These are phyloP conservation scores for Tricholauxania praeusta DNA, from an alignment of 2,888 invertebrate species.

Conservation along the genomic window DNA sequence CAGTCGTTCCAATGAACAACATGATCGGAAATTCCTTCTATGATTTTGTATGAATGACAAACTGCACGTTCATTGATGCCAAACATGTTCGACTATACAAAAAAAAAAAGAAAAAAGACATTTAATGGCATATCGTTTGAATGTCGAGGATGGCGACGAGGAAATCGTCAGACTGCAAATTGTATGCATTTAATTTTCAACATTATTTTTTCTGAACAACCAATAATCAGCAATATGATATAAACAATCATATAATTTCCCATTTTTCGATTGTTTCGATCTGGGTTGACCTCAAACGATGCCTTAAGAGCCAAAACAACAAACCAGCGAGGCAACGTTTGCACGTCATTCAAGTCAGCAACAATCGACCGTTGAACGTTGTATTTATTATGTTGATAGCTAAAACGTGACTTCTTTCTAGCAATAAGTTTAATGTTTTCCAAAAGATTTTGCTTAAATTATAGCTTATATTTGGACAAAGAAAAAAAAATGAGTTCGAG, in stretches of 20 bases:
- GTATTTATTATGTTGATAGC: constrained; percentile 60
- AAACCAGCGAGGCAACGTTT: not conserved
- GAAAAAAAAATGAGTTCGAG: not conserved
- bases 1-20: no score
- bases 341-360: no score
- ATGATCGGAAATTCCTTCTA: no score
- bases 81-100: no score
- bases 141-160: constrained; percentile 7
- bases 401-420: constrained; percentile 59
- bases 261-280: constrained; percentile 20
- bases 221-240: constrained; percentile 62
- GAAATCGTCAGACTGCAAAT: constrained; percentile 29
- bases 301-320: constrained; percentile 59
- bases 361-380: constrained; percentile 34
- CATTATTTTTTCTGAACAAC: constrained; percentile 56
- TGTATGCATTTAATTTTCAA: constrained; percentile 63
- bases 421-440: no score
- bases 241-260: constrained; percentile 22
- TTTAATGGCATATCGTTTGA: no score
- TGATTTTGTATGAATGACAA: no score
- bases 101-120: no score
- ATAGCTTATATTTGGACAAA: not conserved
- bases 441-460: no score
- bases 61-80: no score
- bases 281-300: constrained; percentile 31